Evolutionary conservation across 2,113 vertebrate species (phyloP), one percentile per base, ranked within the genome.

Genomic region (Sus scrofa): DNA sequence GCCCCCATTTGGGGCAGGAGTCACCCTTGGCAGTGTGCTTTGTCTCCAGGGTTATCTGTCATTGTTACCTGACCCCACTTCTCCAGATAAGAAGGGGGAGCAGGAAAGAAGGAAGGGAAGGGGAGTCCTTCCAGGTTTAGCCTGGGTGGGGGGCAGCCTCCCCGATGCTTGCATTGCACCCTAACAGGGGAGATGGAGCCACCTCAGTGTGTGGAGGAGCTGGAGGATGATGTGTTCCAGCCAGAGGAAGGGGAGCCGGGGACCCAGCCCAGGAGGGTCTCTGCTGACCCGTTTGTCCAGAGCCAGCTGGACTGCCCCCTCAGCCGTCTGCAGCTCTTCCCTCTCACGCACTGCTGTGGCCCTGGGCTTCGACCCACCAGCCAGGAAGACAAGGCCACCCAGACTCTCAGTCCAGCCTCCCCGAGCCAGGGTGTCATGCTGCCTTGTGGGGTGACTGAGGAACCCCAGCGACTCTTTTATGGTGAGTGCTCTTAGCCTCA

Each of bases 211-310:
- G 97, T 98, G 96, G 98, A 99, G 97, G 99, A 99, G 94, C 98
- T 99, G 97, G 99, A 99, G 88, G 99, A 99, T 96, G 99, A 99
- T 86, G 99, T 99, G 91, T 99, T 99, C 98, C 98, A 99, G 95
- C 98, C 98, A 65, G 99, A 99, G 97, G 98, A 99, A 54, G 98
- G 98, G 97, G 98, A 98, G 96, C 98, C 98, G 73, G 98, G 98
- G 96, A 96, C 98, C 95, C 98, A 99, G 97, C 97, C 99, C 30
- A 97, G 98, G 97, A 98, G 98, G 98, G 98, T 98, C 92, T 98
- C 99, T 96, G 97, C 98, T 90, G 98, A 98, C 97, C 98, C 98
- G 97, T 98, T 98, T 98, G 98, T 98, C 95, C 98, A 98, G 97
- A 99, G 98, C 98, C 98, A 98, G 96, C 98, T 98, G 94, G 99